Conservation (phyloP, 2,888 invertebrate genomes). For the Ornithoptera alexandrae region DNA sequence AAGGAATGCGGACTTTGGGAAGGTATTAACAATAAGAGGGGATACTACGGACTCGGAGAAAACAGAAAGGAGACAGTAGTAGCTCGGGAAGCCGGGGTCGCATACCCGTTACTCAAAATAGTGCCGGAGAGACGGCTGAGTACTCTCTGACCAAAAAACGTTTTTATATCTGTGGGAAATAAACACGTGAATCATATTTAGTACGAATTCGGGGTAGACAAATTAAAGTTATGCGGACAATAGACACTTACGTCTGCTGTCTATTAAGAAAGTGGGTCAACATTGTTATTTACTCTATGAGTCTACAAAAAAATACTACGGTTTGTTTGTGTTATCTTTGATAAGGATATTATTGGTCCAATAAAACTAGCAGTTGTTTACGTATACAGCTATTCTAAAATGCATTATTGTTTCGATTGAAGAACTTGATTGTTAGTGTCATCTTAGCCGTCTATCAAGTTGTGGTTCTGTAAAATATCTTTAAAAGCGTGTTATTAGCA, state of each 20-base stretch:
- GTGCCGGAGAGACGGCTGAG: too few relatives aligned
- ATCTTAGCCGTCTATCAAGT: background rate
- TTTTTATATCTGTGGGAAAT: background rate
- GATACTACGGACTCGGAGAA: too few relatives aligned
- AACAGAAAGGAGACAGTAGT: too few relatives aligned
- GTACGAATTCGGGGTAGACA: background rate
- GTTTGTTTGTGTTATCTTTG: background rate
- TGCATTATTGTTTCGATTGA: background rate
- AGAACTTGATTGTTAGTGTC: background rate
- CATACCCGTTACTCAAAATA: too few relatives aligned
- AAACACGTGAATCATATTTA: background rate
- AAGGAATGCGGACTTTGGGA: too few relatives aligned
- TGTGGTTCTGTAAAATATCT: background rate
- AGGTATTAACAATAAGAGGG: too few relatives aligned
- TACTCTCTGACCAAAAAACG: too few relatives aligned
- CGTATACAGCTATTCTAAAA: too few relatives aligned
- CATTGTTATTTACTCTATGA: background rate
- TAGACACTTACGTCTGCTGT: background rate
- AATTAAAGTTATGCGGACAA: background rate
- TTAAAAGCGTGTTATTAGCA: background rate
- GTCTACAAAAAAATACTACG: background rate
- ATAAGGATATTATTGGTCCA: background rate
- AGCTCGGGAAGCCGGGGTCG: too few relatives aligned
- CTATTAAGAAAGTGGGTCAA: background rate
- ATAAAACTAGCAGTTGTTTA: background rate